Conservation (phyloP, 2,888 invertebrate species). For the Fragum sueziense region DNA sequence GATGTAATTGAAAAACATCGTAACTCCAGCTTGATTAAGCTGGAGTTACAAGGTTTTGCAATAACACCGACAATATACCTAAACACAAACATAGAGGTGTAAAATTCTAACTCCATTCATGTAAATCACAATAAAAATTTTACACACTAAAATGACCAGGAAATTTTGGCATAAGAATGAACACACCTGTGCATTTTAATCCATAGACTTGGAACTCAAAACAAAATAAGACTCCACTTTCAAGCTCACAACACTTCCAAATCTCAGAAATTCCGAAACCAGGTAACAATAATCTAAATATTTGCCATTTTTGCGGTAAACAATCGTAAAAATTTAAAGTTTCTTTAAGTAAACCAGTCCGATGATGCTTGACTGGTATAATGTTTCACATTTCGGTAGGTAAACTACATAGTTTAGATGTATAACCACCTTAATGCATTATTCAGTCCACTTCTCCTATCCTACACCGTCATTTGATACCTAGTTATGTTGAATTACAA, state of each 20-base stretch:
- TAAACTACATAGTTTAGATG: no score
- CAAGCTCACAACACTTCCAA: neutral
- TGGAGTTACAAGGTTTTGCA: no score
- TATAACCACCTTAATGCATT: no score
- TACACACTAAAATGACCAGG: neutral
- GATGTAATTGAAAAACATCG: no score
- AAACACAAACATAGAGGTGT: neutral
- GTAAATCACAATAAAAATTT: neutral
- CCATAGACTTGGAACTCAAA: no score
- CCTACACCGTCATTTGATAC: no score
- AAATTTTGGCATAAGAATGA: no score
- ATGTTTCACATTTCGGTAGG: neutral
- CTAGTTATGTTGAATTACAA: no score
- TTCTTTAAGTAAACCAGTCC: neutral
- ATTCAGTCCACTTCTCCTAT: no score
- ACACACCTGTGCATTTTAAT: neutral
- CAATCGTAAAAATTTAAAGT: neutral
- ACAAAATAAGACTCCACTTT: no score
- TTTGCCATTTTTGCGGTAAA: neutral
- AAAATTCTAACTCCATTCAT: neutral
- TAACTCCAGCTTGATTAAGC: no score
- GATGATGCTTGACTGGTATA: neutral
- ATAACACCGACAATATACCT: no score
- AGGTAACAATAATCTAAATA: neutral
- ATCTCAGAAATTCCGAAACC: neutral